phyloP scores from a whole-genome alignment of 1,140 invertebrate genomes.

The Drepana arcuata region DNA sequence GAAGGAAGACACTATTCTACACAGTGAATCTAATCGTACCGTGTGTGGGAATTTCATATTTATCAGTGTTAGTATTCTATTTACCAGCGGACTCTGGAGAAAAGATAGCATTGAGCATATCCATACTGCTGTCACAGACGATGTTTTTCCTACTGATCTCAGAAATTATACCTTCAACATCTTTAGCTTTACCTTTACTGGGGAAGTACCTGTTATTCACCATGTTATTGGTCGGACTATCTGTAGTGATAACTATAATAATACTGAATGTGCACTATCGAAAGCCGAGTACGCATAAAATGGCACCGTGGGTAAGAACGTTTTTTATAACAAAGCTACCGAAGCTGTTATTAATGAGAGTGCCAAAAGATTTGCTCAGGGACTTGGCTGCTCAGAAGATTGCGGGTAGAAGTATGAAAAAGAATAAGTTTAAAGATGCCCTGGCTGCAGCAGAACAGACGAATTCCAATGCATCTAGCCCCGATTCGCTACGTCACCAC shows the following conservation, averaged over 20 bases:
- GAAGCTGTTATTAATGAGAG: slow-evolving; percentile 87
- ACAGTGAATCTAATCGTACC: slow-evolving; percentile 96
- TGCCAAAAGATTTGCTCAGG: slow-evolving; percentile 84
- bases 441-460: slow-evolving; percentile 77
- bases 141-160: slow-evolving; percentile 99
- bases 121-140: slow-evolving; percentile 97
- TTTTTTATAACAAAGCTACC: slow-evolving; percentile 91
- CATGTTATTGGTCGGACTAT: slow-evolving; percentile 96
- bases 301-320: slow-evolving; percentile 91
- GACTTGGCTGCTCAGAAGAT: slow-evolving; percentile 87
- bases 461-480: slow-evolving; percentile 80
- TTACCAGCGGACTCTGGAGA: slow-evolving; percentile 98
- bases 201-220: slow-evolving; percentile 99
- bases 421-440: slow-evolving; percentile 79
- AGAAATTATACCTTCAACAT: slow-evolving; percentile 99
- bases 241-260: slow-evolving; percentile 97
- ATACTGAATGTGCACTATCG: slow-evolving; percentile 99
- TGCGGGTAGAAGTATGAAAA: slow-evolving; percentile 71
- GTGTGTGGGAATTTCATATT: slow-evolving; percentile 92
- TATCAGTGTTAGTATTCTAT: slow-evolving; percentile 96
- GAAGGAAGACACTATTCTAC: slow-evolving; percentile 96
- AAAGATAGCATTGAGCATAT: slow-evolving; percentile 98
- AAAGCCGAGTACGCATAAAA: slow-evolving; percentile 97
- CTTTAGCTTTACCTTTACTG: slow-evolving; percentile 94
- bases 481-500: slow-evolving; percentile 79